These are phyloP conservation scores for Drosophila dives DNA, from an alignment of 2,888 invertebrate genomes.

Conservation along the genomic window DNA sequence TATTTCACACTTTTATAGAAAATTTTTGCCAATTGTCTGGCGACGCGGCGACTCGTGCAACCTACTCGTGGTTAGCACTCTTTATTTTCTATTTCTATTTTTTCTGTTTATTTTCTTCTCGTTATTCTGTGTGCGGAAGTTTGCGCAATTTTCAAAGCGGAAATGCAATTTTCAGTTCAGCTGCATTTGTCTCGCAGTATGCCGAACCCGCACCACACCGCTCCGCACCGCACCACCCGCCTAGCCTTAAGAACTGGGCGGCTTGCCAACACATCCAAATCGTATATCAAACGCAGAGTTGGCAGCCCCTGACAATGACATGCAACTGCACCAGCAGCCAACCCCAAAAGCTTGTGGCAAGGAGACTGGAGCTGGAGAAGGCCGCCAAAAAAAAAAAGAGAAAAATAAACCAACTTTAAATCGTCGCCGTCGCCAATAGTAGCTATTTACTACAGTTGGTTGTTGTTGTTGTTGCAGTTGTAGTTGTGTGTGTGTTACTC, in stretches of 20 bases:
- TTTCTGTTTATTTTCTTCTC: constrained; percentile 13
- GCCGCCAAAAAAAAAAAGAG: constrained; percentile 8
- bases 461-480: constrained; percentile 33
- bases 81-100: background rate
- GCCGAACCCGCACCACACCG: constrained; percentile 20
- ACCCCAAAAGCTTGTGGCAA: constrained; percentile 50
- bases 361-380: constrained; percentile 14
- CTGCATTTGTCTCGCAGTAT: constrained; percentile 74
- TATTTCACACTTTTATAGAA: constrained; percentile 77
- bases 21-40: constrained; percentile 76
- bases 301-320: constrained; percentile 78
- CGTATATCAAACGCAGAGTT: constrained; percentile 79
- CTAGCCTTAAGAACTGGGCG: constrained; percentile 59
- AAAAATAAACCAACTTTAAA: constrained; percentile 30
- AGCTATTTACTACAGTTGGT: constrained; percentile 34
- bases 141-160: constrained; percentile 77
- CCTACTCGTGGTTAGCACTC: constrained; percentile 52
- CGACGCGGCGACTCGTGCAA: constrained; percentile 56
- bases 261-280: constrained; percentile 77
- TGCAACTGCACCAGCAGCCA: constrained; percentile 60
- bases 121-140: constrained; percentile 59
- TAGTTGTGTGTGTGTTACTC: constrained; percentile 60
- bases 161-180: constrained; percentile 78
- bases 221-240: constrained; percentile 7
- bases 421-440: constrained; percentile 52